Conservation (phyloP, 2,113 vertebrate genomes). For the Pitta sordida region DNA sequence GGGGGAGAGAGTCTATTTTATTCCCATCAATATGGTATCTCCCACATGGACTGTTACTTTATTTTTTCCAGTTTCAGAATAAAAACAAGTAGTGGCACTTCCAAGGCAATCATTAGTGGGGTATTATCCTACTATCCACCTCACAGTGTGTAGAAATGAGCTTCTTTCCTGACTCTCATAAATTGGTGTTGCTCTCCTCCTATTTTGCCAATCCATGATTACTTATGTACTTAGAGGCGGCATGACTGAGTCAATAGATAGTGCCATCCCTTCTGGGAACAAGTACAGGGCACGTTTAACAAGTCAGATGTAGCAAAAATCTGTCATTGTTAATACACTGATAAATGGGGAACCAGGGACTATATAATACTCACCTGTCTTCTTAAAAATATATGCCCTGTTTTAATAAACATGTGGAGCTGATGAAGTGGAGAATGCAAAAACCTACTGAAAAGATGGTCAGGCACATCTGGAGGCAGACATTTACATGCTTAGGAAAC, state of each 20-base stretch:
- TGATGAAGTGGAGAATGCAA: not conserved
- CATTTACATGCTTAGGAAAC: not conserved
- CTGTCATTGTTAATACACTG: not conserved
- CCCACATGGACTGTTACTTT: not conserved
- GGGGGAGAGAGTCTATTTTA: not conserved
- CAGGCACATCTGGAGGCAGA: not conserved
- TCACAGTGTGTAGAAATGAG: not conserved
- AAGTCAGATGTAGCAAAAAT: not conserved
- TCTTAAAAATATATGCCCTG: not conserved
- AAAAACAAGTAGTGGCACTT: not conserved
- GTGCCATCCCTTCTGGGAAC: not conserved
- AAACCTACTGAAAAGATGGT: not conserved
- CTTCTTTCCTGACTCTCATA: not conserved
- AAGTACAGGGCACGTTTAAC: not conserved
- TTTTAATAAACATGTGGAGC: not conserved
- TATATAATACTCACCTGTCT: not conserved
- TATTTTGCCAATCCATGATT: not conserved
- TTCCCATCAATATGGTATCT: not conserved
- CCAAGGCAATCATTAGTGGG: fast-evolving
- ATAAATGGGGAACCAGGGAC: not conserved
- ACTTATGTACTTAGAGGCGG: not conserved
- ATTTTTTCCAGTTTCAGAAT: not conserved
- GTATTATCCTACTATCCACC: not conserved
- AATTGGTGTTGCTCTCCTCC: not conserved
- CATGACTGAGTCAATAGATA: not conserved